phyloP scores from a whole-genome alignment of 2,113 vertebrate genomes.

The Istiophorus platypterus region DNA sequence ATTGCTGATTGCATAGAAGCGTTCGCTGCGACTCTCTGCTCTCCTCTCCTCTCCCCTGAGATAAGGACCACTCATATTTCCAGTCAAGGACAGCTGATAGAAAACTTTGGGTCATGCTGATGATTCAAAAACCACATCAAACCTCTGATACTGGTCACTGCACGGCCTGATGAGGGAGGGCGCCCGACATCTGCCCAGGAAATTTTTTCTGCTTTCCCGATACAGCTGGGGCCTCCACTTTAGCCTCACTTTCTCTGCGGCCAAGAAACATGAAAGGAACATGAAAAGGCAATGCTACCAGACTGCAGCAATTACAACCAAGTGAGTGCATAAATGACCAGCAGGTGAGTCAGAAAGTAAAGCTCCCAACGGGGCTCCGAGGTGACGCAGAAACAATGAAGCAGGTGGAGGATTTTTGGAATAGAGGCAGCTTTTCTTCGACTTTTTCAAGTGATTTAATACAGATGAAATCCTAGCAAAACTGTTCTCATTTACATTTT shows the following conservation, averaged over 20 bases:
- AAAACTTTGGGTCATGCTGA: slow-evolving; percentile 36
- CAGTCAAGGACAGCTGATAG: slow-evolving; percentile 62
- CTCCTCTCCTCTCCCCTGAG: slow-evolving; percentile 46
- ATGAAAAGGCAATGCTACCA: slow-evolving; percentile 73
- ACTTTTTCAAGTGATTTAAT: too few species aligned
- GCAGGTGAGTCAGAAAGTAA: slow-evolving; percentile 79
- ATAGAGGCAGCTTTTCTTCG: slow-evolving; percentile 44
- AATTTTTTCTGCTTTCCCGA: slow-evolving; percentile 47
- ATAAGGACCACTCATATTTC: slow-evolving; percentile 63
- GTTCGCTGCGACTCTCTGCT: neutral
- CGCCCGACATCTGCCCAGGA: slow-evolving; percentile 52
- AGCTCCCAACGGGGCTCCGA: slow-evolving; percentile 29
- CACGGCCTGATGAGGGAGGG: neutral
- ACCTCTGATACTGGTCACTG: slow-evolving; percentile 49
- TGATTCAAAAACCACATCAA: slow-evolving; percentile 71
- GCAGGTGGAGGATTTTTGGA: slow-evolving; percentile 69
- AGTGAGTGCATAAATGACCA: slow-evolving; percentile 73
- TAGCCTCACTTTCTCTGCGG: slow-evolving; percentile 72
- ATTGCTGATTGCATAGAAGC: neutral
- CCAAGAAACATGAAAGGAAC: slow-evolving; percentile 78
- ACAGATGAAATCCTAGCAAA: too few species aligned
- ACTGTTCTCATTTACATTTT: too few species aligned
- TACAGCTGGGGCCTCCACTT: slow-evolving; percentile 46
- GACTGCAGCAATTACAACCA: slow-evolving; percentile 77
- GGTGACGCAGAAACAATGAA: slow-evolving; percentile 25